Conservation (phyloP, 2,888 invertebrate species). For the Eurois occulta region DNA sequence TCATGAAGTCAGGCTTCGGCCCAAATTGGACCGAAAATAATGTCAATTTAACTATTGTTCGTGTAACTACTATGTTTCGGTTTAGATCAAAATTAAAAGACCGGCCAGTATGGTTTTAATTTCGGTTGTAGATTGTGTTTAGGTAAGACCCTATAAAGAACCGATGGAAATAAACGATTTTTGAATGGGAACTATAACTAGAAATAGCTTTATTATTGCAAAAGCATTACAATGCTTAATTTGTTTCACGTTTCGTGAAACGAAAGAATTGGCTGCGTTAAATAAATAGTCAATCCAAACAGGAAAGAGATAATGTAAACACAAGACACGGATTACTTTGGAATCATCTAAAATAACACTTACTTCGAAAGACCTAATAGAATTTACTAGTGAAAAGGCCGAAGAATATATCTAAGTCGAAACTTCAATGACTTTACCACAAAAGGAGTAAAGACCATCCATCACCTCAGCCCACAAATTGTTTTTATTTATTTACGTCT, state of each 20-base stretch:
- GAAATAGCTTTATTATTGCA: background rate
- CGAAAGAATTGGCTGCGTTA: conserved; percentile 1
- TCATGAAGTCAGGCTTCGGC: background rate
- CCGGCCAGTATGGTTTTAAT: background rate
- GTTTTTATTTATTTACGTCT: conserved; percentile 50
- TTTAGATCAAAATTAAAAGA: background rate
- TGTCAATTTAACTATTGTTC: background rate
- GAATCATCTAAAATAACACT: background rate
- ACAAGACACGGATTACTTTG: background rate
- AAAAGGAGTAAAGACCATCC: conserved; percentile 31
- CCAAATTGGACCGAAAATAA: background rate
- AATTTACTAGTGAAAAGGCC: background rate
- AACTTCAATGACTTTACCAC: conserved; percentile 43
- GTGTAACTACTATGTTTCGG: background rate
- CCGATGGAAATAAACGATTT: background rate
- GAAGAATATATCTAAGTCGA: background rate
- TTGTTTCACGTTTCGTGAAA: background rate
- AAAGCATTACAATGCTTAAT: background rate
- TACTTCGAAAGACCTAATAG: background rate
- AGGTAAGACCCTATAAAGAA: background rate
- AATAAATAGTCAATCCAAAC: background rate
- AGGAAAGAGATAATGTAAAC: background rate
- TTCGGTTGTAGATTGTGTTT: background rate
- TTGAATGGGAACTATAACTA: background rate
- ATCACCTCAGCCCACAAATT: conserved; percentile 44